These are phyloP conservation scores for Escarpia spicata DNA, from an alignment of 2,888 invertebrate species.

Conservation along the genomic window DNA sequence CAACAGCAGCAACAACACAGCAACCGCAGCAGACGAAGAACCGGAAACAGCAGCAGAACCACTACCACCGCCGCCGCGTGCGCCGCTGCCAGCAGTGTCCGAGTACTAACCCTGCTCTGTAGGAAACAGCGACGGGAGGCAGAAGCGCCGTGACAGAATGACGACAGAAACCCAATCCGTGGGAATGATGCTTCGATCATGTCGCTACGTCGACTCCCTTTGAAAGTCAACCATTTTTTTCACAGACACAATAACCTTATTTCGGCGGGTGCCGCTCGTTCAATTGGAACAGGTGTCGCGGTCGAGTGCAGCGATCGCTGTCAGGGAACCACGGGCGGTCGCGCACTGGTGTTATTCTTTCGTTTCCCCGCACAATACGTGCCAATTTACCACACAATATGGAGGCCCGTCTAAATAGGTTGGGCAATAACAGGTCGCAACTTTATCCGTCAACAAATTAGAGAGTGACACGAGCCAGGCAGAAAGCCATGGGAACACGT, in stretches of 20 bases:
- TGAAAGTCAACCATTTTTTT: not conserved
- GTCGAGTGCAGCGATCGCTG: not conserved
- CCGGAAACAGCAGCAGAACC: not conserved
- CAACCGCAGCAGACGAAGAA: not conserved
- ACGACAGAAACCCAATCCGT: not conserved
- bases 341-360: not conserved
- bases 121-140: not conserved
- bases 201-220: not conserved
- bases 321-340: not conserved
- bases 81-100: not conserved
- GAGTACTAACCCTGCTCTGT: not conserved
- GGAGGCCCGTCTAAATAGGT: not conserved
- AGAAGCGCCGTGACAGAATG: not conserved
- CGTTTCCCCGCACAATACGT: not conserved
- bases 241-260: not conserved
- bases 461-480: not conserved
- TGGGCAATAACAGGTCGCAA: not conserved
- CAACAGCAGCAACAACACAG: not conserved
- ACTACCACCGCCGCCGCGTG: too few species aligned
- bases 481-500: not conserved
- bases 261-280: not conserved
- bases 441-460: constrained; percentile 1
- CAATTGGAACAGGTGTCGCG: not conserved
- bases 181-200: not conserved
- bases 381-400: not conserved